These are phyloP conservation scores for Coregonus ussuriensis DNA, from an alignment of 2,797 vertebrate species.

Conservation along the genomic window DNA sequence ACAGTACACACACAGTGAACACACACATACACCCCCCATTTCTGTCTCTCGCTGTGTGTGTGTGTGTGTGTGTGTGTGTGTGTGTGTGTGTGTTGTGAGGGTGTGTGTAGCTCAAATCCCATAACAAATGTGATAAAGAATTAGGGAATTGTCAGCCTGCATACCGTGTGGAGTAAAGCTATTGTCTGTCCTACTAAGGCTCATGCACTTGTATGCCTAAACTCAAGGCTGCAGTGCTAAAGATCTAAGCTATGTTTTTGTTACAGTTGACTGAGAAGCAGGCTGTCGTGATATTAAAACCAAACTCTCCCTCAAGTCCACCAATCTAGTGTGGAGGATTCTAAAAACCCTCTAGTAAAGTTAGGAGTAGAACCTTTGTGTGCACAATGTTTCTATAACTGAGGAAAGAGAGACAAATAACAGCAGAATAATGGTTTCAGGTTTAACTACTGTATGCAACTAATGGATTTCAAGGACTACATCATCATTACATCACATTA, in stretches of 20 bases:
- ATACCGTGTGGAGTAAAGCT: constrained; percentile 54
- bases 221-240: constrained; percentile 35
- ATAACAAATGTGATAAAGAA: constrained; percentile 52
- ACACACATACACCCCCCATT: too few species aligned
- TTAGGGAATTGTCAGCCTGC: constrained; percentile 62
- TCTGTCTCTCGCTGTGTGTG: background rate
- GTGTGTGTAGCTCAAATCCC: constrained; percentile 22
- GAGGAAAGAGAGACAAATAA: background rate
- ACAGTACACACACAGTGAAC: too few species aligned
- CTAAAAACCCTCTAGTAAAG: background rate
- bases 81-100: constrained; percentile 19
- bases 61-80: constrained; percentile 21
- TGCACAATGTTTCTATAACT: background rate
- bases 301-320: background rate
- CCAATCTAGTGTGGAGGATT: too few species aligned
- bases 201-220: constrained; percentile 51
- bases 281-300: background rate
- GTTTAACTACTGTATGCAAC: background rate
- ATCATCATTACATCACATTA: constrained; percentile 3
- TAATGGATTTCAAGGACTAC: constrained; percentile 6
- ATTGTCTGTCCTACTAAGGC: constrained; percentile 52
- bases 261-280: constrained; percentile 13
- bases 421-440: background rate
- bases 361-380: background rate
- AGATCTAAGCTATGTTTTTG: constrained; percentile 38